phyloP scores from a whole-genome alignment of 2,797 vertebrate species.

The Cyclura pinguis region DNA sequence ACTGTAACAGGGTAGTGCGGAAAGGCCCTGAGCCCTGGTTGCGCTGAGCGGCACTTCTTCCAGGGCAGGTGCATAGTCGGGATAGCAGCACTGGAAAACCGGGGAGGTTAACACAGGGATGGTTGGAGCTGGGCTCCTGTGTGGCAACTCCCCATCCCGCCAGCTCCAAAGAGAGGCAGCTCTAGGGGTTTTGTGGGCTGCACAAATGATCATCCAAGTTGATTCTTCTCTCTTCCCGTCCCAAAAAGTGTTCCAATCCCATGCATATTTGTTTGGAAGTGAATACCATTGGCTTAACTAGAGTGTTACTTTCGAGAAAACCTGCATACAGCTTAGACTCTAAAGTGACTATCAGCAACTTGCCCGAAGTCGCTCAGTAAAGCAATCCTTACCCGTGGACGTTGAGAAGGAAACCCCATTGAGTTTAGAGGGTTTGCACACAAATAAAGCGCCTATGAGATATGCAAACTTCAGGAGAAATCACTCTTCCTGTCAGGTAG shows the following conservation, averaged over 20 bases:
- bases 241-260: background rate
- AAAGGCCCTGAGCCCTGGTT: background rate
- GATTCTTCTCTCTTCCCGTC: background rate
- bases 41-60: background rate
- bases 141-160: background rate
- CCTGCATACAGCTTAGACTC: background rate
- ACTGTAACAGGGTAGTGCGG: no score
- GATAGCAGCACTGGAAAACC: background rate
- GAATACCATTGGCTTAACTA: no score
- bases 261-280: no score
- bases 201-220: background rate
- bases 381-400: no score
- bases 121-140: background rate
- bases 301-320: background rate
- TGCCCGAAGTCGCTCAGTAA: background rate
- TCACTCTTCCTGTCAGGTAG: no score
- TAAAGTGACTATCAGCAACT: background rate
- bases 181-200: background rate
- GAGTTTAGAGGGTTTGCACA: background rate
- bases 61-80: background rate
- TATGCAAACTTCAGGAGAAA: no score
- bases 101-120: background rate
- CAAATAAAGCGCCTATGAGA: no score
- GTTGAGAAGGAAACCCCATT: background rate
- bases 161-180: background rate